Conservation (phyloP, 2,888 invertebrate species). For the Polydesmus complanatus region DNA sequence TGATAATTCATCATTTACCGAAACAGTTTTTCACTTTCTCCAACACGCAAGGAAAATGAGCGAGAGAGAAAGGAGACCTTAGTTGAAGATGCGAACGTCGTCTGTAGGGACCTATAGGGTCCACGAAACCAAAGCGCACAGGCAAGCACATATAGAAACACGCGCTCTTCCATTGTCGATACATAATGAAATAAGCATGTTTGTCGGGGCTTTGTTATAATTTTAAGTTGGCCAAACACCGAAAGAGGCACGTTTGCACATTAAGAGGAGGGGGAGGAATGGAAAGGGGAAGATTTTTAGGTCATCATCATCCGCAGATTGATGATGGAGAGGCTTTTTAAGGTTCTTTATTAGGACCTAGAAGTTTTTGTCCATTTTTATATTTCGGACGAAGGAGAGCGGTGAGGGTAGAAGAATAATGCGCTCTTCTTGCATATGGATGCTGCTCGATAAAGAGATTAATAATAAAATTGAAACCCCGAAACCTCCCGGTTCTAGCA, state of each 20-base stretch:
- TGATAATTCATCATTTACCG: constrained; percentile 10
- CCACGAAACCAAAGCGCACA: not conserved
- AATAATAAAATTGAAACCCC: not conserved
- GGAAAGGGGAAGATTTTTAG: not conserved
- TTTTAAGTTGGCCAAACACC: not conserved
- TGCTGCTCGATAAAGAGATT: not conserved
- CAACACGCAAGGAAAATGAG: not conserved
- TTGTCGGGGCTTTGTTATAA: not conserved
- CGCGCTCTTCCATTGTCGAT: not conserved
- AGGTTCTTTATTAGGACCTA: not conserved
- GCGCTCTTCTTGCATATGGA: not conserved
- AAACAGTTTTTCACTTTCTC: not conserved
- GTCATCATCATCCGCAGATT: not conserved
- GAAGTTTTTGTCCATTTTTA: too few relatives aligned
- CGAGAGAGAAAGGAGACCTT: not conserved
- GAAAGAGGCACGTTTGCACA: not conserved
- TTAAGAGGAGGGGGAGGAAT: not conserved
- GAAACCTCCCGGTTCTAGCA: too few relatives aligned
- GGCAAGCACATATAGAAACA: not conserved
- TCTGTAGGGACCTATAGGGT: not conserved
- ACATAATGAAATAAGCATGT: not conserved
- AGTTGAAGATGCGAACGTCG: not conserved
- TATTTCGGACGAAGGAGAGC: too few relatives aligned
- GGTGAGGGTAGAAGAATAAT: not conserved
- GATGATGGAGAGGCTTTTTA: not conserved